Conservation (phyloP, 2,797 vertebrate genomes). For the Poecilia picta region DNA sequence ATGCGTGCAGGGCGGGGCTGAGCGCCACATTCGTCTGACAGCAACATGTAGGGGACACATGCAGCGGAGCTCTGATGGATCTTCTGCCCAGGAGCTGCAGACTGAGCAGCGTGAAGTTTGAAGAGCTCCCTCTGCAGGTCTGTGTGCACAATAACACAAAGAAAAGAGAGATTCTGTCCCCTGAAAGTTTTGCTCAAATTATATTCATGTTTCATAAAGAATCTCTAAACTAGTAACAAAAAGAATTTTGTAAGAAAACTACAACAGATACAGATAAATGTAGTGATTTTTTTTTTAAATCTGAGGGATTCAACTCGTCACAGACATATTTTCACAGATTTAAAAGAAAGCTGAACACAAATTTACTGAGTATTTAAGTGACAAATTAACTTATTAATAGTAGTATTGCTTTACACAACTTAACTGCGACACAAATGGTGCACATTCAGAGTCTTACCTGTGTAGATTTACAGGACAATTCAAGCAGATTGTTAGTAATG, state of each 20-base stretch:
- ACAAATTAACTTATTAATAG: not conserved
- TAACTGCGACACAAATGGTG: conserved; percentile 12
- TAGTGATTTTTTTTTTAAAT: not conserved
- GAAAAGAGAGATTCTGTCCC: not conserved
- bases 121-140: conserved; percentile 69
- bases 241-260: not conserved
- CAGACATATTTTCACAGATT: not conserved
- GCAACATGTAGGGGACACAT: conserved; percentile 56
- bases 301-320: not conserved
- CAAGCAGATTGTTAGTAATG: conserved; percentile 41
- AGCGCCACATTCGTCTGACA: conserved; percentile 28
- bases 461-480: conserved; percentile 37
- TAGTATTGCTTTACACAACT: not conserved
- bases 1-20: conserved; percentile 14
- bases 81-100: conserved; percentile 72
- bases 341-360: not conserved
- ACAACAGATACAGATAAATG: not conserved
- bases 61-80: conserved; percentile 78
- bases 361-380: not conserved
- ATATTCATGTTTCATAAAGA: not conserved
- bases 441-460: conserved; percentile 62
- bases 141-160: conserved; percentile 47
- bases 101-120: not conserved
- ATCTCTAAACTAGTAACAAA: not conserved
- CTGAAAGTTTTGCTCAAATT: not conserved